These are phyloP conservation scores for Rhysida immarginata DNA, from an alignment of 1,140 invertebrate species.

Conservation along the genomic window DNA sequence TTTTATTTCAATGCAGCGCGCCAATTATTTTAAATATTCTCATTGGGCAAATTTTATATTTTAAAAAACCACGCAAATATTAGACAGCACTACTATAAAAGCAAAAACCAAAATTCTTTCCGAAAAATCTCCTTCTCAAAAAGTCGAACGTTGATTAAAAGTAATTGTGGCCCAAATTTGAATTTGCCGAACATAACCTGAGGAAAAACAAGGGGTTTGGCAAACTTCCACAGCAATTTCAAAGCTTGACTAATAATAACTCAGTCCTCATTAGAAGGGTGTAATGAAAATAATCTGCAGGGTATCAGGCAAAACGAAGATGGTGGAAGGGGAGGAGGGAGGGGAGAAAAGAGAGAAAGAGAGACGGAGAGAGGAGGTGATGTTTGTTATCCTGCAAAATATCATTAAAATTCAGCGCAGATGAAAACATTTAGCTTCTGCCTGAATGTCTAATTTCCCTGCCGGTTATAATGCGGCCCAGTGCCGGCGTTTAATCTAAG, in stretches of 20 bases:
- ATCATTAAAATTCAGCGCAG: slow-evolving; percentile 9
- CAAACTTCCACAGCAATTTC: background rate
- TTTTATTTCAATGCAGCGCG: too few relatives aligned
- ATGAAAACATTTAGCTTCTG: slow-evolving; percentile 6
- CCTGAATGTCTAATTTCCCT: slow-evolving; percentile 6
- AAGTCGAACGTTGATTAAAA: too few relatives aligned
- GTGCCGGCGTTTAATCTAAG: background rate
- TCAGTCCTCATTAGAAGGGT: slow-evolving; percentile 4
- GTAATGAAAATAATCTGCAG: slow-evolving; percentile 6
- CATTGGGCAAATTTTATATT: too few relatives aligned
- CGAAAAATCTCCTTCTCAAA: too few relatives aligned
- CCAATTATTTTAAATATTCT: too few relatives aligned
- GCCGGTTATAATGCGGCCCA: background rate
- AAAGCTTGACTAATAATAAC: slow-evolving; percentile 2
- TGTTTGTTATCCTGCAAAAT: slow-evolving; percentile 5
- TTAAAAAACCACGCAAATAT: too few relatives aligned
- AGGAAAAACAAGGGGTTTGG: background rate
- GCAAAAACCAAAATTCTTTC: too few relatives aligned
- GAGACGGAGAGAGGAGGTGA: background rate
- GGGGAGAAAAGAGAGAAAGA: background rate
- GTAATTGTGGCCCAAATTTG: slow-evolving; percentile 2
- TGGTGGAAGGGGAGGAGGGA: background rate
- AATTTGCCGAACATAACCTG: background rate
- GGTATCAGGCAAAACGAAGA: background rate
- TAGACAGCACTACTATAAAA: too few relatives aligned